Evolutionary conservation across 2,797 vertebrate genomes (phyloP).

Genomic region (Gymnothorax reevesii): DNA sequence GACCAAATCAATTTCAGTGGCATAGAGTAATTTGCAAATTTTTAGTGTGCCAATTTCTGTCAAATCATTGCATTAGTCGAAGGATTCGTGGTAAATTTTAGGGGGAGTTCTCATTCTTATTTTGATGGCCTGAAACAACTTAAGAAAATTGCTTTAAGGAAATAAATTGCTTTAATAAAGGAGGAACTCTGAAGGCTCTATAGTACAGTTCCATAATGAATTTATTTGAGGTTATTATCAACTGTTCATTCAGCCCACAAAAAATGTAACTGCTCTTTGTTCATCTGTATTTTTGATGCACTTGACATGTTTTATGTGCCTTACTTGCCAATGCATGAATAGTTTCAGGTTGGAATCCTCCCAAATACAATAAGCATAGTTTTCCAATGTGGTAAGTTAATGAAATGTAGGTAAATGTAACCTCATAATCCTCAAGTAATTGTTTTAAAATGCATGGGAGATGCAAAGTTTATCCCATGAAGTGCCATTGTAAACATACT

Average conservation of each 20-base stretch:
- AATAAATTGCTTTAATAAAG: background rate
- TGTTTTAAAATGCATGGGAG: background rate
- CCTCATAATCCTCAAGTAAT: background rate
- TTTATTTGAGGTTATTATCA: background rate
- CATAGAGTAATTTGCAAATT: background rate
- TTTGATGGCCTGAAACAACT: background rate
- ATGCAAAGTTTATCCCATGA: background rate
- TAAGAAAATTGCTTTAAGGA: background rate
- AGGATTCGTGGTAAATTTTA: background rate
- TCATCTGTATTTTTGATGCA: background rate
- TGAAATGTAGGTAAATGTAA: background rate
- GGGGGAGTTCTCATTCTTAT: background rate
- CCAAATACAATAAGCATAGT: background rate
- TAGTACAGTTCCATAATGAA: background rate
- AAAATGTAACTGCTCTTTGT: background rate
- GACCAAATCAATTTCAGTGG: background rate
- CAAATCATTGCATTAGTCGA: background rate
- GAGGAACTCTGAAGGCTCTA: background rate
- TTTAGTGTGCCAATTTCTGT: constrained; percentile 1
- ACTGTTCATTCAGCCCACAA: background rate
- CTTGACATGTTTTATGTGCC: constrained; percentile 15
- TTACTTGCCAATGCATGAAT: constrained; percentile 14
- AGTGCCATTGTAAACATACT: background rate
- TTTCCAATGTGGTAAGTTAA: background rate
- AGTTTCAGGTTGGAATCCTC: background rate